Conservation (phyloP, 2,113 vertebrate genomes). For the Notarius quadriscutis region DNA sequence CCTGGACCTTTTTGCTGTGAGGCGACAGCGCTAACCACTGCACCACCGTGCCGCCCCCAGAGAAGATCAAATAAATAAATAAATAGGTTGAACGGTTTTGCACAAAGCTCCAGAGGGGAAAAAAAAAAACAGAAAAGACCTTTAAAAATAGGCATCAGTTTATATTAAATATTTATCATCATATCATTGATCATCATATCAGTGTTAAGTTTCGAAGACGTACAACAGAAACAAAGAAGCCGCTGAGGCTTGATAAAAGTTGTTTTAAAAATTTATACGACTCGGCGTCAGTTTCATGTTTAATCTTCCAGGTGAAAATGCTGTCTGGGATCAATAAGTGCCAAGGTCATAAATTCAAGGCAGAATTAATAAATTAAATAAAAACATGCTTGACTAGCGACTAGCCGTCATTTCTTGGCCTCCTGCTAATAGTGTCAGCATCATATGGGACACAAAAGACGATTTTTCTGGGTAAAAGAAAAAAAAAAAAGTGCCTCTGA, state of each 20-base stretch:
- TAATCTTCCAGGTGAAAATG: background rate
- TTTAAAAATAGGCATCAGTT: background rate
- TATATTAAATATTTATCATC: background rate
- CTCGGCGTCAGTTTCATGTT: background rate
- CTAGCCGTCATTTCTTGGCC: background rate
- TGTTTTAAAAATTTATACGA: background rate
- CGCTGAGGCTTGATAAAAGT: background rate
- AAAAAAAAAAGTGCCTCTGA: conserved; percentile 57
- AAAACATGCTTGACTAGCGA: background rate
- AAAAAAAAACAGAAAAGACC: background rate
- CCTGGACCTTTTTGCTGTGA: too few relatives aligned
- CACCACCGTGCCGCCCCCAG: too few relatives aligned
- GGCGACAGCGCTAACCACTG: too few relatives aligned
- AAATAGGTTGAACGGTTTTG: background rate
- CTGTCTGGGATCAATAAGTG: background rate
- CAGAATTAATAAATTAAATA: too few relatives aligned
- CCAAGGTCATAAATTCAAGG: background rate
- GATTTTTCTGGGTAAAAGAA: too few relatives aligned
- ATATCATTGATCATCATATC: background rate
- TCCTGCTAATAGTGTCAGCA: background rate
- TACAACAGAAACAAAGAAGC: background rate
- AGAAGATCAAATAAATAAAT: background rate
- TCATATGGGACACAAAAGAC: too few relatives aligned
- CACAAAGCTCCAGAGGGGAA: background rate
- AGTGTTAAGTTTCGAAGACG: background rate